These are phyloP conservation scores for Onychomys arenicola DNA, from an alignment of 2,797 vertebrate species.

Conservation along the genomic window DNA sequence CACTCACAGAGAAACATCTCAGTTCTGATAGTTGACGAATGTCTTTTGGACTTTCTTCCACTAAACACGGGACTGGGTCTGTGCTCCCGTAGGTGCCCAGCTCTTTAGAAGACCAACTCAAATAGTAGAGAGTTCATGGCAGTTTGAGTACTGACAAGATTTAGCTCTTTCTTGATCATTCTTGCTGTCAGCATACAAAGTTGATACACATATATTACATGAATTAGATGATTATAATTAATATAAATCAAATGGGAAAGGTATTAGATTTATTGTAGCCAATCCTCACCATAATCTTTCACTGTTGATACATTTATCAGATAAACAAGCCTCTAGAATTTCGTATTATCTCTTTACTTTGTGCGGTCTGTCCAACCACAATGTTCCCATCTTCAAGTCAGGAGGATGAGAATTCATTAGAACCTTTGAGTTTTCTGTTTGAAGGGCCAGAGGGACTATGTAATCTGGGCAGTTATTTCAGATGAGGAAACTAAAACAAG, in stretches of 20 bases:
- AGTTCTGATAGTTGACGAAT: not conserved
- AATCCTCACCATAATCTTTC: not conserved
- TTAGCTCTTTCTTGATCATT: constrained; percentile 12
- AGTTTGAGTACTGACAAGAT: not conserved
- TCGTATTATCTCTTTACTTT: not conserved
- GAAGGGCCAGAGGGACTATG: not conserved
- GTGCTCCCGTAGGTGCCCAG: not conserved
- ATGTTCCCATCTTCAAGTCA: not conserved
- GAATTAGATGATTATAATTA: constrained; percentile 11
- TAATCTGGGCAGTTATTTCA: not conserved
- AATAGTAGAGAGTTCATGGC: not conserved
- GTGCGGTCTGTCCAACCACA: not conserved
- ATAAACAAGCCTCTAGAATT: not conserved
- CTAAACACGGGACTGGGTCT: not conserved
- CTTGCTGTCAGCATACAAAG: not conserved
- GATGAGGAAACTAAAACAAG: not conserved
- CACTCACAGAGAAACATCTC: not conserved
- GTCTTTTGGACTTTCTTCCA: not conserved
- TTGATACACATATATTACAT: not conserved
- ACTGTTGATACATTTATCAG: not conserved
- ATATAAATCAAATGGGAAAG: constrained; percentile 4
- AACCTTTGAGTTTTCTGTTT: not conserved
- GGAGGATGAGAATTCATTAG: not conserved
- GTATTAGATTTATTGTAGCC: not conserved
- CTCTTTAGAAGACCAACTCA: not conserved